phyloP scores from a whole-genome alignment of 2,888 invertebrate species.

The Liodrosophila aerea region DNA sequence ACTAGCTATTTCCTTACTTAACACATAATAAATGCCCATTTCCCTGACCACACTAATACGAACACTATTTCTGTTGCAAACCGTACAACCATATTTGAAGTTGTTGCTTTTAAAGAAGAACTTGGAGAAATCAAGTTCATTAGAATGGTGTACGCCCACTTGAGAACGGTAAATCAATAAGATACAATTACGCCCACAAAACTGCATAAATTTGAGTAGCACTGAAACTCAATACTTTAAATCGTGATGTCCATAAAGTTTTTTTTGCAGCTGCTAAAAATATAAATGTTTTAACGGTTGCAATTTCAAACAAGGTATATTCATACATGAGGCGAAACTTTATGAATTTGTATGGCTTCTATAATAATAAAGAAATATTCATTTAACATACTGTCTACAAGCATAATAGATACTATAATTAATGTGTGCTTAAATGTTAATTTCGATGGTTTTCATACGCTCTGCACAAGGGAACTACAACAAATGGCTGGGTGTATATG shows the following conservation, averaged over 20 bases:
- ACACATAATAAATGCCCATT: too few species aligned
- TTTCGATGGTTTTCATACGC: conserved; percentile 6
- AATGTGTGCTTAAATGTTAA: conserved; percentile 25
- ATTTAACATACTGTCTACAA: conserved; percentile 52
- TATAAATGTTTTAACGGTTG: conserved; percentile 34
- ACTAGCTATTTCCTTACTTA: too few species aligned
- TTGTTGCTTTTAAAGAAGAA: conserved; percentile 1
- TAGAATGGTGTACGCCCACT: conserved; percentile 12
- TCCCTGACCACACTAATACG: too few species aligned
- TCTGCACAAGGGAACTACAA: conserved; percentile 9
- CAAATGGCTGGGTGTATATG: conserved; percentile 16
- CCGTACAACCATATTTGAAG: too few species aligned
- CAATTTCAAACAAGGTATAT: conserved; percentile 18
- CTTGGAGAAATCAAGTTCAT: background rate
- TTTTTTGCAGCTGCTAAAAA: background rate
- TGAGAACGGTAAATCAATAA: conserved; percentile 33
- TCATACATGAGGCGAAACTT: conserved; percentile 10
- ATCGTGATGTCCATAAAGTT: conserved; percentile 24
- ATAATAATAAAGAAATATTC: conserved; percentile 32
- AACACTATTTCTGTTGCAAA: too few species aligned
- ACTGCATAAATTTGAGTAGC: conserved; percentile 11
- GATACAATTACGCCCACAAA: conserved; percentile 42
- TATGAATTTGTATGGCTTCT: conserved; percentile 13
- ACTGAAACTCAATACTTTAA: conserved; percentile 16
- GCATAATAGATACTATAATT: conserved; percentile 46